Conservation (phyloP, 2,797 vertebrate species). For the Danio kyathit region DNA sequence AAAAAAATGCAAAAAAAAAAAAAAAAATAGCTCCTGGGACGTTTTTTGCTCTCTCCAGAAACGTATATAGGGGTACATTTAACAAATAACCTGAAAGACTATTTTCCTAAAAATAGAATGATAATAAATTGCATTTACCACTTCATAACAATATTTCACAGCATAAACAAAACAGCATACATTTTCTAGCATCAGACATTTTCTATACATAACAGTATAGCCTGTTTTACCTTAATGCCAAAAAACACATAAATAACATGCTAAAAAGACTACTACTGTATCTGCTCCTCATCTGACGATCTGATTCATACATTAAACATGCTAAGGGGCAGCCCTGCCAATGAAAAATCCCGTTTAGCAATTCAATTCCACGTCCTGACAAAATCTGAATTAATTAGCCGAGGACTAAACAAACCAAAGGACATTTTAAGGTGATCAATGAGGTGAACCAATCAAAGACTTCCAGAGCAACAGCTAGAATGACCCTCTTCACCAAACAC, state of each 20-base stretch:
- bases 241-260: constrained; percentile 11
- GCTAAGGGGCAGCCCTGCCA: not conserved
- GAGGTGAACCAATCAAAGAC: constrained; percentile 32
- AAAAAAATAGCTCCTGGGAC: too few relatives aligned
- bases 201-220: too few relatives aligned
- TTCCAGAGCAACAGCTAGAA: constrained; percentile 18
- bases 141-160: too few relatives aligned
- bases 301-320: constrained; percentile 45
- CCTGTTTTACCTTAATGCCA: not conserved
- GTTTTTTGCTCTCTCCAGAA: too few relatives aligned
- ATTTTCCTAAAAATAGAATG: too few relatives aligned
- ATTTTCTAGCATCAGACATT: too few relatives aligned
- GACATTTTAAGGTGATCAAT: constrained; percentile 53
- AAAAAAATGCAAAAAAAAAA: too few relatives aligned
- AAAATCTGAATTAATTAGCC: constrained; percentile 39
- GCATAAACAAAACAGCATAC: too few relatives aligned
- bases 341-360: constrained; percentile 19
- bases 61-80: too few relatives aligned
- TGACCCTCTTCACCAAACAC: not conserved
- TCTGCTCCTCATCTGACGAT: constrained; percentile 13
- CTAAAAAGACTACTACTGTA: not conserved
- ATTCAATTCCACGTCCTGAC: constrained; percentile 22
- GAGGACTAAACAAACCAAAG: constrained; percentile 33
- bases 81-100: too few relatives aligned
- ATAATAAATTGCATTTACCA: too few relatives aligned